A percentile compares a stretch with the other conserved stretches of the same genome.
Evolutionary conservation across 2,888 invertebrate genomes (phyloP).

Genomic region (Lamellibrachia satsuma): DNA sequence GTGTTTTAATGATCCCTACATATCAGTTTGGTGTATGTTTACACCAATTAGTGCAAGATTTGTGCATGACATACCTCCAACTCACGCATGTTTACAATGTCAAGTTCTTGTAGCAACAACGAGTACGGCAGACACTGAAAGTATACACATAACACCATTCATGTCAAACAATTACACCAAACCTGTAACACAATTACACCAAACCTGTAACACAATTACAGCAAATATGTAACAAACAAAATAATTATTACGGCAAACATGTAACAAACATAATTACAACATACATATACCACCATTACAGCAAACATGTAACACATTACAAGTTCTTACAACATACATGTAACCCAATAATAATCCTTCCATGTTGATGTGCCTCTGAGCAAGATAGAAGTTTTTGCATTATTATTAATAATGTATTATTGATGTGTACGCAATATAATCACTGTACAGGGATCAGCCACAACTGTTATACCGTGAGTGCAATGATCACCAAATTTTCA

Average conservation of each 20-base stretch:
- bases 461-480: background rate
- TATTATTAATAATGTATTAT: too few relatives aligned
- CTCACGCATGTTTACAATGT: slow-evolving; percentile 89
- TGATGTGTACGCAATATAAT: background rate
- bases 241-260: background rate
- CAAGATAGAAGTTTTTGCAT: too few relatives aligned
- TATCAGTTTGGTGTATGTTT: background rate
- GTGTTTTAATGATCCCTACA: background rate
- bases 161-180: background rate
- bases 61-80: slow-evolving; percentile 72
- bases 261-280: background rate
- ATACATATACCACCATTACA: background rate
- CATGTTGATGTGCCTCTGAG: too few relatives aligned
- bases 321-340: too few relatives aligned
- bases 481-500: background rate
- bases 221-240: background rate
- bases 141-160: slow-evolving; percentile 14
- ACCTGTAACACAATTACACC: background rate
- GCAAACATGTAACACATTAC: background rate
- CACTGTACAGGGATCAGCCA: background rate
- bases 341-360: too few relatives aligned
- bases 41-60: background rate
- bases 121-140: slow-evolving; percentile 80
- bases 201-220: background rate
- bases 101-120: slow-evolving; percentile 83